These are phyloP conservation scores for Pyrocephalus nanus DNA, from an alignment of 2,797 vertebrate genomes.

Conservation along the genomic window DNA sequence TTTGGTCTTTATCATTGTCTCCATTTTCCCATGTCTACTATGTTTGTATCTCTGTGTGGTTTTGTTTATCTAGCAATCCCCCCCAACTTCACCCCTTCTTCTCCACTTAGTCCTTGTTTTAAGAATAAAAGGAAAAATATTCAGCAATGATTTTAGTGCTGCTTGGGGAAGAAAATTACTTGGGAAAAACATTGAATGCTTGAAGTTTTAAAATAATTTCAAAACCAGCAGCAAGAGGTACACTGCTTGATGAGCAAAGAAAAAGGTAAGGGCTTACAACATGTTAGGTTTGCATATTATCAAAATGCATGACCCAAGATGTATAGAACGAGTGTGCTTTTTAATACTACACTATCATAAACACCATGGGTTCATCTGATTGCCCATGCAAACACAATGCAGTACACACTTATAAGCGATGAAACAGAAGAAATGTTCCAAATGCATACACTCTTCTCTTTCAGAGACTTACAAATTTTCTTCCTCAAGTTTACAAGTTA, in stretches of 20 bases:
- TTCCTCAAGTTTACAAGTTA: not conserved
- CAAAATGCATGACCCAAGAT: not conserved
- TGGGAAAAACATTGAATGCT: not conserved
- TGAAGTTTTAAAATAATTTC: not conserved
- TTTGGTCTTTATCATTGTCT: not conserved
- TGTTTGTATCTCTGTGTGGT: not conserved
- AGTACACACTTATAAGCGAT: not conserved
- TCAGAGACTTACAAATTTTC: not conserved
- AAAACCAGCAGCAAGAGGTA: not conserved
- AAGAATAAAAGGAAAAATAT: not conserved
- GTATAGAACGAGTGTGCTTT: accelerated
- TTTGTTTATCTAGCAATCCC: not conserved
- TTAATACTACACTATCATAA: not conserved
- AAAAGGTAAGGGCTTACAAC: not conserved
- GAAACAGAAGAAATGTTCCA: not conserved
- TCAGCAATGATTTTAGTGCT: not conserved
- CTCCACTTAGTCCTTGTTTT: not conserved
- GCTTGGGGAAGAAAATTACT: not conserved
- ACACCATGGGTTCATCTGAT: not conserved
- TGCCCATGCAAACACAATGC: not conserved
- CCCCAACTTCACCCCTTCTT: not conserved
- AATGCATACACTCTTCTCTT: not conserved
- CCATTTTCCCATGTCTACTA: not conserved
- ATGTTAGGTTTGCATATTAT: not conserved
- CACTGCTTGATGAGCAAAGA: not conserved